These are phyloP conservation scores for Dromococcyx pavoninus DNA, from an alignment of 2,797 vertebrate species.

Conservation along the genomic window DNA sequence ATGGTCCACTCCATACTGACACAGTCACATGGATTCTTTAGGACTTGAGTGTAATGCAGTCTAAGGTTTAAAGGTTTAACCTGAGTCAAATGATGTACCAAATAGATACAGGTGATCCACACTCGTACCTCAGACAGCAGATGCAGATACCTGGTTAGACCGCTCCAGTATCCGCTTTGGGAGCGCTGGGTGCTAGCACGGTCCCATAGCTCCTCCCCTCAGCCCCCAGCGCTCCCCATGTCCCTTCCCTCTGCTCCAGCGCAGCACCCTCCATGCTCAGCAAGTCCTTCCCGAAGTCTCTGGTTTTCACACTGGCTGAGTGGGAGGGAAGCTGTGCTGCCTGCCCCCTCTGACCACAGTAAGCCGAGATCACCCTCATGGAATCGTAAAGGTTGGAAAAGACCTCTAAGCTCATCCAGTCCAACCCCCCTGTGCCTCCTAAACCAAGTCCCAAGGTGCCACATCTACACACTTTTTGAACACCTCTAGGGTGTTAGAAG, in stretches of 20 bases:
- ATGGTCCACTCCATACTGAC: not conserved
- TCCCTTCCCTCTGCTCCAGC: not conserved
- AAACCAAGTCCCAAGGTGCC: too few relatives aligned
- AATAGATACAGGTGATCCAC: not conserved
- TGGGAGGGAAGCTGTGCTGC: not conserved
- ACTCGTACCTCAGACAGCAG: not conserved
- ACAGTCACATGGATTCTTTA: not conserved
- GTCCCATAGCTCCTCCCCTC: not conserved
- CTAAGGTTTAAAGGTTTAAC: not conserved
- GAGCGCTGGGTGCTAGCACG: not conserved
- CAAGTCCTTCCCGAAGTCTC: not conserved
- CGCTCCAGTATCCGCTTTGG: not conserved
- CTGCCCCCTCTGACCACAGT: not conserved
- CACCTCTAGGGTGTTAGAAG: not conserved
- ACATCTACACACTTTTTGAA: too few relatives aligned
- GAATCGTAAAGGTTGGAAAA: too few relatives aligned
- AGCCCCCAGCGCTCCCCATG: not conserved
- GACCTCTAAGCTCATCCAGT: too few relatives aligned
- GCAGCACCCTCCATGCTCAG: not conserved
- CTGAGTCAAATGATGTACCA: not conserved
- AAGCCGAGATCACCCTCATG: not conserved
- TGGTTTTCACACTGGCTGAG: not conserved
- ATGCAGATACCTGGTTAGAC: not conserved
- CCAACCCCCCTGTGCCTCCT: too few relatives aligned
- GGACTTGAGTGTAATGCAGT: not conserved